These are phyloP conservation scores for Bungarus multicinctus DNA, from an alignment of 2,113 vertebrate species.

Conservation along the genomic window DNA sequence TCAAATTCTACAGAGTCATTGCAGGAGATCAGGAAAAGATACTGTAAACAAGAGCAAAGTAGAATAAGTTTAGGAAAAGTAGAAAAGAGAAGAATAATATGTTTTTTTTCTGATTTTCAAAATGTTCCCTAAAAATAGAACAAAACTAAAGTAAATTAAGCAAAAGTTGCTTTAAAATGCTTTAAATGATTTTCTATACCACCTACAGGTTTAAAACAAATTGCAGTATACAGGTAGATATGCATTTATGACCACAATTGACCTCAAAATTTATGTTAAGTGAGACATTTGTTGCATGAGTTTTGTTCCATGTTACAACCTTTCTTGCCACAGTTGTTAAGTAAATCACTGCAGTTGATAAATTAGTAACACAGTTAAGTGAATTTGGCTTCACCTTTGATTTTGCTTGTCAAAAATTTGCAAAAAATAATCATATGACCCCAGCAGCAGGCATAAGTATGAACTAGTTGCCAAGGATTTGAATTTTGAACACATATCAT, in stretches of 20 bases:
- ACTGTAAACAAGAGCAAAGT: constrained; percentile 12
- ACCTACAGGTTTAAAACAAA: background rate
- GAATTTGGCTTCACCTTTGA: too few relatives aligned
- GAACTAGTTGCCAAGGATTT: too few relatives aligned
- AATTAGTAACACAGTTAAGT: too few relatives aligned
- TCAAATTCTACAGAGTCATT: constrained; percentile 20
- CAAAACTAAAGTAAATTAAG: background rate
- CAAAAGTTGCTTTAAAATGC: background rate
- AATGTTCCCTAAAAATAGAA: background rate
- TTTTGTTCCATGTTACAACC: background rate
- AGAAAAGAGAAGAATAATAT: background rate
- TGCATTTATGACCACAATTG: background rate
- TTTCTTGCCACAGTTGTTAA: background rate
- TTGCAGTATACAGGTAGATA: background rate
- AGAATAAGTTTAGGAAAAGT: background rate
- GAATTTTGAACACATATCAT: too few relatives aligned
- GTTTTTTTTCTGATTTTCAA: background rate
- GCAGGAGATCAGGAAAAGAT: constrained; percentile 10
- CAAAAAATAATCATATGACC: too few relatives aligned
- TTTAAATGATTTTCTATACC: background rate
- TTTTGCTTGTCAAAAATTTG: too few relatives aligned
- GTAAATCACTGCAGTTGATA: background rate
- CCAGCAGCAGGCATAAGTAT: too few relatives aligned
- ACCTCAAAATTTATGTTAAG: background rate
- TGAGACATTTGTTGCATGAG: background rate